Base-by-base conservation (phyloP, 92 coral and sea anemone species). In the Parazoanthus swiftii region DNA sequence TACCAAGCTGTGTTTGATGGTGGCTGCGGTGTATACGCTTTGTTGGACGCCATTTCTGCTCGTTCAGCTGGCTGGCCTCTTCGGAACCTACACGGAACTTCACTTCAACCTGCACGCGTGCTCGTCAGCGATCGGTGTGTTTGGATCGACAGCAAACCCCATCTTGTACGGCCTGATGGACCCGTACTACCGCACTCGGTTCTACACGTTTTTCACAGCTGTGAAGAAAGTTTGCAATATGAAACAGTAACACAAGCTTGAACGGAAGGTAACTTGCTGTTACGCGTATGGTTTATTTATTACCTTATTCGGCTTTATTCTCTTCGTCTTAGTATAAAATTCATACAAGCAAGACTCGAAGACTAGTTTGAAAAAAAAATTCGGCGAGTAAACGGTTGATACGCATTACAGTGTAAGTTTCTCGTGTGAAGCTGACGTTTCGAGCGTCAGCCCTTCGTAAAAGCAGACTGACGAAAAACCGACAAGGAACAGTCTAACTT, bases 71-170 rank as follows among this genome's bases (percentile, higher is more conserved):
- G 89, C 94, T 13, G 98, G 98, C 50, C 81, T 96, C 43, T 91
- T 96, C 72, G 98, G 94, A 39, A 74, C 82, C 36, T 96, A 94
- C 93, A 82, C 98, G 3, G 98, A 96, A 89, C 83, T 96, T 4
- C 92, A 94, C 58, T 96, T 96, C 90, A 96, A 96, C 89, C 93
- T 94, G 0, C 98, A 96, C 83, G 98, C 95, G n/a, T 94, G 96
- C 81, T 92, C 98, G 5, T 96, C 98, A 36, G 95, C 86, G n/a
- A 89, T 96, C 18, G 98, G 98, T n/a, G 98, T 96, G 74, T 85
- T 93, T 79, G 98, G 94, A 42, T 96, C 98, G 6, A 98, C 98
- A 0, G 88, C 91, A 48, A 96, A 93, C 67, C 98, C 98, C 0
- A 77, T 92, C 16, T 58, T 96, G 80, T 96, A 94, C 76, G 95